A percentile compares a stretch with the other conserved stretches of the same genome.
These are phyloP conservation scores for Ophiodon elongatus DNA, from an alignment of 2,113 vertebrate genomes.

Conservation along the genomic window DNA sequence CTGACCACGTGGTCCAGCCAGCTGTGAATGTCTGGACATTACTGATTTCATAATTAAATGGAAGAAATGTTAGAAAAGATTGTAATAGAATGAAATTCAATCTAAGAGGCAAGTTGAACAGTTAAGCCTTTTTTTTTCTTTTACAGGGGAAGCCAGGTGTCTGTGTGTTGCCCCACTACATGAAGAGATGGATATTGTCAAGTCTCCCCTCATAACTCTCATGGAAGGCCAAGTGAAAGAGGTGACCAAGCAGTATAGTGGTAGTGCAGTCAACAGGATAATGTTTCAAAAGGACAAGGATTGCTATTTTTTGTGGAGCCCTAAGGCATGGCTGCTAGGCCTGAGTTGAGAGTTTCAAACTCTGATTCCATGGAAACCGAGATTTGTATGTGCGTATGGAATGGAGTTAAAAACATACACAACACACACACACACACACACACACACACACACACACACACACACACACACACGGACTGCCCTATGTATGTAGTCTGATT, in stretches of 20 bases:
- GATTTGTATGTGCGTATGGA: neutral
- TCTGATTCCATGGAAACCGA: conserved; percentile 21
- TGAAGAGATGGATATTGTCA: conserved; percentile 34
- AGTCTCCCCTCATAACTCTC: conserved; percentile 37
- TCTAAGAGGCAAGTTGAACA: neutral
- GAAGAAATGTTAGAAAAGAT: neutral
- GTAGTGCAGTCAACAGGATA: conserved; percentile 32
- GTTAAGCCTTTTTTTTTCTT: neutral
- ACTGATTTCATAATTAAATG: neutral
- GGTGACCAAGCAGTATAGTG: conserved; percentile 18
- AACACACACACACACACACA: neutral
- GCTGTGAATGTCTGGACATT: conserved; percentile 22
- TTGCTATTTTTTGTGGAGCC: conserved; percentile 37
- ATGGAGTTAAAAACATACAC: neutral
- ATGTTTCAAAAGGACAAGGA: conserved; percentile 39
- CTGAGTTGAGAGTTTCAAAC: conserved; percentile 24
- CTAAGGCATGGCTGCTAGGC: conserved; percentile 37
- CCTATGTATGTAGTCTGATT: neutral
- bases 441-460: neutral
- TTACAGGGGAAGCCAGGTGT: neutral
- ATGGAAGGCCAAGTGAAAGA: conserved; percentile 26
- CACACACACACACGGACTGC: neutral
- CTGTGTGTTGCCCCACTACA: neutral
- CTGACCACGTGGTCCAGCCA: conserved; percentile 7
- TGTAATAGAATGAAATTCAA: conserved; percentile 4